Evolutionary conservation across 2,888 invertebrate species (phyloP).

Genomic region (Meandrusa payeni): DNA sequence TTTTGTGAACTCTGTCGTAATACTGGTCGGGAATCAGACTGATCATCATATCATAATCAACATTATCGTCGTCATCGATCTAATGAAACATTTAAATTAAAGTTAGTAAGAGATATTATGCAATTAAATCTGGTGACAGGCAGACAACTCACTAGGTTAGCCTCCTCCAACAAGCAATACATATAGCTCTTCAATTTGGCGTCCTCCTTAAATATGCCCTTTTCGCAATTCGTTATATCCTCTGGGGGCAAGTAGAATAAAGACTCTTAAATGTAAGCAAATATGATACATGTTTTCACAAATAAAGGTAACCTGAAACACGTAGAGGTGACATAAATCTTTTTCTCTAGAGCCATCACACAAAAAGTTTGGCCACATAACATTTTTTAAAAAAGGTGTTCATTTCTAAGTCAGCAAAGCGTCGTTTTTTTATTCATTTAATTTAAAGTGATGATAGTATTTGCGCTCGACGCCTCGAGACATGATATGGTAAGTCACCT

Average conservation of each 20-base stretch:
- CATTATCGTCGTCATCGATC: conserved; percentile 64
- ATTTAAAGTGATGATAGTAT: too few species aligned
- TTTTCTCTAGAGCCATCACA: neutral
- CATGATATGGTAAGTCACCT: too few species aligned
- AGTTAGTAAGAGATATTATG: conserved; percentile 29
- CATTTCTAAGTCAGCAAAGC: too few species aligned
- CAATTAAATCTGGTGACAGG: conserved; percentile 44
- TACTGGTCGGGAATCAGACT: conserved; percentile 71
- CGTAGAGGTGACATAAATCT: conserved; percentile 24
- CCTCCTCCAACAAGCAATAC: conserved; percentile 76
- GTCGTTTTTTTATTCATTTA: too few species aligned
- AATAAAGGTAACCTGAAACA: conserved; percentile 37
- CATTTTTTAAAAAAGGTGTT: too few species aligned
- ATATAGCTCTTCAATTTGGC: conserved; percentile 78
- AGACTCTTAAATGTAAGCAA: conserved; percentile 64
- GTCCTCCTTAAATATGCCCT: conserved; percentile 79
- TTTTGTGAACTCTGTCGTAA: conserved; percentile 54
- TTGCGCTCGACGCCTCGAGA: too few species aligned
- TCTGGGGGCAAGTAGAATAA: conserved; percentile 73
- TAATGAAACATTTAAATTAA: conserved; percentile 28
- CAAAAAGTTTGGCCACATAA: too few species aligned
- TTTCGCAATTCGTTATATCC: conserved; percentile 78
- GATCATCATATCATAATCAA: conserved; percentile 73
- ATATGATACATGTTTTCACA: conserved; percentile 52
- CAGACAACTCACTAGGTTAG: conserved; percentile 71